Conservation (phyloP, 2,797 vertebrate genomes). For the Coranthus polyacanthus region DNA sequence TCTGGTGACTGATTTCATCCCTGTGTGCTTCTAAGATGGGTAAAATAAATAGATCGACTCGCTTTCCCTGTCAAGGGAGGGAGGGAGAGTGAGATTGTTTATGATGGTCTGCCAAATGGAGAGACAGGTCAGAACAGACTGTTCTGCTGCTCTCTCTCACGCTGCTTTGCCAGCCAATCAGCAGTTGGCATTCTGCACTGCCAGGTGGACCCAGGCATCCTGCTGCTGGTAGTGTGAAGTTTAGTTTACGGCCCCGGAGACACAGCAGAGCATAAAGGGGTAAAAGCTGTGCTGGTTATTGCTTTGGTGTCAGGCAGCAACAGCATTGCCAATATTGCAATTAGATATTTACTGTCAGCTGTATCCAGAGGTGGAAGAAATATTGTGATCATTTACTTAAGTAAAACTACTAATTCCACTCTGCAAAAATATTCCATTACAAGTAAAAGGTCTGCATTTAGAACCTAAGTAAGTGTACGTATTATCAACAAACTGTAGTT, state of each 20-base stretch:
- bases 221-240: slow-evolving; percentile 60
- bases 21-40: slow-evolving; percentile 15
- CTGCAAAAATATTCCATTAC: no score
- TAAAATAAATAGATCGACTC: slow-evolving; percentile 43
- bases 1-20: slow-evolving; percentile 25
- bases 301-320: slow-evolving; percentile 28
- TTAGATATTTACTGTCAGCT: slow-evolving; percentile 10
- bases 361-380: no score
- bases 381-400: no score
- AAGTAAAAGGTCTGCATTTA: no score
- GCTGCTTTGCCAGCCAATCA: slow-evolving; percentile 65
- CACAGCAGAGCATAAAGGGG: slow-evolving; percentile 15
- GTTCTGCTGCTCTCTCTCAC: slow-evolving; percentile 64
- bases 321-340: slow-evolving; percentile 1
- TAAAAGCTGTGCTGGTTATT: slow-evolving; percentile 23
- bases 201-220: slow-evolving; percentile 67
- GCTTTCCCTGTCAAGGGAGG: slow-evolving; percentile 8
- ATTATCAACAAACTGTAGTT: no score
- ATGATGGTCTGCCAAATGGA: slow-evolving; percentile 54
- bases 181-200: slow-evolving; percentile 45
- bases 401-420: no score
- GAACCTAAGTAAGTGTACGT: no score
- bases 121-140: slow-evolving; percentile 74
- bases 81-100: slow-evolving; percentile 54
- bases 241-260: slow-evolving; percentile 47